Evolutionary conservation across 2,113 vertebrate genomes (phyloP).

Genomic region (Ondatra zibethicus): DNA sequence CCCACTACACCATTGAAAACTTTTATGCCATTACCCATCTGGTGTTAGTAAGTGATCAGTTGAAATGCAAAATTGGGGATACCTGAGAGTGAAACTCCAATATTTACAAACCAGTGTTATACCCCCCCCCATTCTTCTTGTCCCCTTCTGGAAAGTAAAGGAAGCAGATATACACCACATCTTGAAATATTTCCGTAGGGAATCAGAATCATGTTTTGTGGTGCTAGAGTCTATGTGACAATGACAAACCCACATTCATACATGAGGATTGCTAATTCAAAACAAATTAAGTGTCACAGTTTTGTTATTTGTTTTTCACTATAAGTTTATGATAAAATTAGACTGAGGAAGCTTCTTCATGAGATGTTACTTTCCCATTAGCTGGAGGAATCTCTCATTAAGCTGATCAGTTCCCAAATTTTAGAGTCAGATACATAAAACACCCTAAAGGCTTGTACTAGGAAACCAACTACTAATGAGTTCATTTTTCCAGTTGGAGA

Average conservation of each 20-base stretch:
- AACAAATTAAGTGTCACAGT: neutral
- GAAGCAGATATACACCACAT: neutral
- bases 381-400: neutral
- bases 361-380: neutral
- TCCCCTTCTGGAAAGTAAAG: neutral
- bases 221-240: constrained; percentile 5
- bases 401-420: neutral
- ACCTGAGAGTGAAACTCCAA: neutral
- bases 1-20: constrained; percentile 55
- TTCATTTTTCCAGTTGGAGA: constrained; percentile 15
- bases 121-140: neutral
- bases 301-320: constrained; percentile 37
- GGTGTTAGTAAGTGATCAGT: constrained; percentile 71
- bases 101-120: constrained; percentile 46
- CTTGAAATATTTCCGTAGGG: neutral
- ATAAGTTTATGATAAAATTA: neutral
- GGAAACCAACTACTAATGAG: neutral
- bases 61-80: constrained; percentile 60
- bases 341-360: neutral
- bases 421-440: neutral
- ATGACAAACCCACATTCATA: neutral
- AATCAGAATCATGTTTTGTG: neutral
- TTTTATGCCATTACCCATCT: constrained; percentile 75
- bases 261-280: neutral
- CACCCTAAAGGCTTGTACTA: neutral